Conservation (phyloP, 2,888 invertebrate species). For the Oligia strigilis region DNA sequence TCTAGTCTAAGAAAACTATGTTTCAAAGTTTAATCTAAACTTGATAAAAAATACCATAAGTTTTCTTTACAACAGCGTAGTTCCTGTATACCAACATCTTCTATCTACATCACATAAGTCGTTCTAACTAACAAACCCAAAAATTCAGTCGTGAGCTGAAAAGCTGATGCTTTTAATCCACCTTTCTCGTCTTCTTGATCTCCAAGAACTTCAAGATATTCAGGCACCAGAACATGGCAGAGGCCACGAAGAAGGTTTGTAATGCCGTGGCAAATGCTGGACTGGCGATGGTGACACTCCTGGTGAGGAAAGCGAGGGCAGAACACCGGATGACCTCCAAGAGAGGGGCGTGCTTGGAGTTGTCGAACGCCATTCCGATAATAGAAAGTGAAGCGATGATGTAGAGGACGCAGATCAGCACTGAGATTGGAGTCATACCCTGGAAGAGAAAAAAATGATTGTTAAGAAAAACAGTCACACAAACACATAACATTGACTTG, state of each 20-base stretch:
- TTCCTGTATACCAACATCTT: slow-evolving; percentile 7
- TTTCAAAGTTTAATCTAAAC: background rate
- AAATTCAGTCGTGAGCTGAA: slow-evolving; percentile 45
- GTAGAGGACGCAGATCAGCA: slow-evolving; percentile 91
- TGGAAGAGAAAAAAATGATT: slow-evolving; percentile 77
- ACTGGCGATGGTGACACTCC: slow-evolving; percentile 81
- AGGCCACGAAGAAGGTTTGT: slow-evolving; percentile 91
- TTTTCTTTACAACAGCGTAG: background rate
- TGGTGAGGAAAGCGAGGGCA: slow-evolving; percentile 89
- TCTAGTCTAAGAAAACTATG: background rate
- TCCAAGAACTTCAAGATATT: slow-evolving; percentile 91
- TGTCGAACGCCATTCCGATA: slow-evolving; percentile 94
- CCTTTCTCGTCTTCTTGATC: slow-evolving; percentile 82
- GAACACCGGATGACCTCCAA: slow-evolving; percentile 93
- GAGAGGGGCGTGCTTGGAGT: slow-evolving; percentile 90
- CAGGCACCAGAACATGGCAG: slow-evolving; percentile 92
- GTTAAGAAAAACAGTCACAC: background rate
- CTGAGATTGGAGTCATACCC: slow-evolving; percentile 91
- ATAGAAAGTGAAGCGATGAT: slow-evolving; percentile 92
- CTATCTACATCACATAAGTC: slow-evolving; percentile 20
- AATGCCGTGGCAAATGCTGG: slow-evolving; percentile 82
- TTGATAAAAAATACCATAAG: background rate
- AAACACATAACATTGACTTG: background rate
- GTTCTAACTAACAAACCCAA: slow-evolving; percentile 20
- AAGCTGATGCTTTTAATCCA: slow-evolving; percentile 45